phyloP scores from a whole-genome alignment of 2,113 vertebrate species.

The Corvus cornix region DNA sequence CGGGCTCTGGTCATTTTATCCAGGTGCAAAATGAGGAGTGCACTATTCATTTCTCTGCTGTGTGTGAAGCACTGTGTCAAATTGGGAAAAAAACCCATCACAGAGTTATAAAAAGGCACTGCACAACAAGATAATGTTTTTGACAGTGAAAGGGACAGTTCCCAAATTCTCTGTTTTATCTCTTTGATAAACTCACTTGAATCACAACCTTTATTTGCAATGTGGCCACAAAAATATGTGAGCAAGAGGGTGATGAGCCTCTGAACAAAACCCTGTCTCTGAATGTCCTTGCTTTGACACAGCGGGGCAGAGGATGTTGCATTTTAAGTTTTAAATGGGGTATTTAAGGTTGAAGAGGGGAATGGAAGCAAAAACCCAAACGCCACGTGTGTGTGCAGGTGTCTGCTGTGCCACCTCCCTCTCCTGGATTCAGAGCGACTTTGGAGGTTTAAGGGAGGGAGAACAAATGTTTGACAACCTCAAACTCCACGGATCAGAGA shows the following conservation, averaged over 20 bases:
- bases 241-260: neutral
- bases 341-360: neutral
- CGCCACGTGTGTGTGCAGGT: fast-evolving
- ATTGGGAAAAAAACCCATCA: fast-evolving
- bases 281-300: neutral
- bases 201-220: neutral
- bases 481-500: neutral
- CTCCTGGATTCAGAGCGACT: neutral
- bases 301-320: neutral
- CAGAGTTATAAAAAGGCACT: neutral
- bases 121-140: neutral
- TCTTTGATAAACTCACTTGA: neutral
- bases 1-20: neutral
- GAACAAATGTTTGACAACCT: neutral
- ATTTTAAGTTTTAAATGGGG: neutral
- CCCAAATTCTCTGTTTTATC: neutral
- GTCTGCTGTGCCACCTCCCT: neutral
- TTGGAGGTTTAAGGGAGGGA: neutral
- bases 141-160: neutral
- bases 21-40: neutral
- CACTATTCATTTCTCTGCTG: neutral
- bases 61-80: neutral
- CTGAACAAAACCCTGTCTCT: fast-evolving
- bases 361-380: fast-evolving
- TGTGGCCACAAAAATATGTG: fast-evolving